These are phyloP conservation scores for Lindbergichthys nudifrons DNA, from an alignment of 2,797 vertebrate species.

Conservation along the genomic window DNA sequence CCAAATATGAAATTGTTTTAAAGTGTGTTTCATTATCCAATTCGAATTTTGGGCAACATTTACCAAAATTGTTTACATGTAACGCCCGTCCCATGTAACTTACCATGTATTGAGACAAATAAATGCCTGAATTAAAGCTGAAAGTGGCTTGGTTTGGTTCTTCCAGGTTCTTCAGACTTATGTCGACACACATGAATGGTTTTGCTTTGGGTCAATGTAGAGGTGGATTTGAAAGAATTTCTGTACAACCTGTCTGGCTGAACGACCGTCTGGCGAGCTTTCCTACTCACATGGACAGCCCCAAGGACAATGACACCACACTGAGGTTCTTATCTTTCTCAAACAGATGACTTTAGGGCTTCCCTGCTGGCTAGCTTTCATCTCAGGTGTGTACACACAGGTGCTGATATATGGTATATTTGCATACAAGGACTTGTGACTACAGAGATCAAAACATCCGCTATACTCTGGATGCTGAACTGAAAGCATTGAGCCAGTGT, in stretches of 20 bases:
- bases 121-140: background rate
- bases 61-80: background rate
- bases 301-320: conserved; percentile 44
- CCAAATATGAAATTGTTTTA: conserved; percentile 1
- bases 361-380: background rate
- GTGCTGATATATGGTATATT: conserved; percentile 12
- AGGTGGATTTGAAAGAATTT: conserved; percentile 6
- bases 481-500: conserved; percentile 15
- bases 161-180: background rate
- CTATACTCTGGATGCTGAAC: background rate
- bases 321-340: conserved; percentile 37
- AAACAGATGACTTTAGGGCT: conserved; percentile 22
- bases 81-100: too few species aligned
- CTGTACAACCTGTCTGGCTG: background rate
- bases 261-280: conserved; percentile 15
- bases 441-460: conserved; percentile 12
- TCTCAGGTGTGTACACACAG: conserved; percentile 40
- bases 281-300: conserved; percentile 2
- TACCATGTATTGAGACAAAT: too few species aligned
- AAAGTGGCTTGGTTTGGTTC: background rate
- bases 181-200: background rate
- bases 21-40: background rate
- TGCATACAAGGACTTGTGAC: conserved; percentile 21
- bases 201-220: background rate
- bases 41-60: background rate